Conservation (phyloP, 2,113 vertebrate genomes). For the Candoia aspera region DNA sequence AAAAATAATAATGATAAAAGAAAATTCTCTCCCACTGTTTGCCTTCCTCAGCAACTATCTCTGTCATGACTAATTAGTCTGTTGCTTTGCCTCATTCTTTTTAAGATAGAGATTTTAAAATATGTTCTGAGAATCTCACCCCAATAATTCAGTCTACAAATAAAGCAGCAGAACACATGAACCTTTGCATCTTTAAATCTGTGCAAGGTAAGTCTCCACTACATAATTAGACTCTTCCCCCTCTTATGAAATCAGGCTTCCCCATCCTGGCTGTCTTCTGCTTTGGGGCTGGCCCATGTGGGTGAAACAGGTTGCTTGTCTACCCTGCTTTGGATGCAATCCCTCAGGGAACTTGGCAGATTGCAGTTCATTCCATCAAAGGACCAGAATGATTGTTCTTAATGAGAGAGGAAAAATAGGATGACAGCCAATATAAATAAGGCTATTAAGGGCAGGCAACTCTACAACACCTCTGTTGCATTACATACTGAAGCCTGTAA, state of each 20-base stretch:
- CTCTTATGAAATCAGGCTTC: background rate
- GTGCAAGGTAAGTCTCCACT: background rate
- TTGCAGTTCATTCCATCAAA: constrained; percentile 19
- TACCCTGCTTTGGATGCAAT: background rate
- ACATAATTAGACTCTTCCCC: background rate
- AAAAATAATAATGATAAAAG: background rate
- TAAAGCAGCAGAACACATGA: background rate
- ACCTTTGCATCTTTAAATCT: background rate
- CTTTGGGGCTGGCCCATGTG: background rate
- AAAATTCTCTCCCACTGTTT: background rate
- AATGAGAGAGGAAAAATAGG: background rate
- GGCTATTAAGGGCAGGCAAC: constrained; percentile 20
- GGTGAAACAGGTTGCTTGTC: background rate
- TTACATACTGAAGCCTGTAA: constrained; percentile 20
- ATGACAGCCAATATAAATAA: background rate
- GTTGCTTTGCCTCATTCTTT: background rate
- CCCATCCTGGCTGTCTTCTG: background rate
- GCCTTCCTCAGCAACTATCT: background rate
- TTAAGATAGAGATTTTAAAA: background rate
- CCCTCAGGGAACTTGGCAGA: background rate
- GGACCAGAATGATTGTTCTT: constrained; percentile 10
- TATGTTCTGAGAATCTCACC: background rate
- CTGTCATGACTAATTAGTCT: background rate
- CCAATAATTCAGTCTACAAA: background rate
- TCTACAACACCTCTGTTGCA: background rate